A percentile compares a stretch with the other conserved stretches of the same genome.
Evolutionary conservation across 2,888 invertebrate genomes (phyloP).

Genomic region (Sarcophaga subvicina): DNA sequence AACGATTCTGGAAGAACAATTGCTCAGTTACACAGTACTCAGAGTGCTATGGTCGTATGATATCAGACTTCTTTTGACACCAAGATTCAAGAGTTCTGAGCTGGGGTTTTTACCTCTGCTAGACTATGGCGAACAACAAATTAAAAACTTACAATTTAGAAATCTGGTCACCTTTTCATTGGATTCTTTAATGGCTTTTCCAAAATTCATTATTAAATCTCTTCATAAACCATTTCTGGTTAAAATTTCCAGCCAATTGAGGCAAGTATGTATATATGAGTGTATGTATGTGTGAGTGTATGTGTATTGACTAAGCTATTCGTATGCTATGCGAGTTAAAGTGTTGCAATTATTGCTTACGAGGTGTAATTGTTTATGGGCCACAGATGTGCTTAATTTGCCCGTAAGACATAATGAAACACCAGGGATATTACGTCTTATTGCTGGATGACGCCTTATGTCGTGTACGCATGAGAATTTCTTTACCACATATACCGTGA

Average conservation of each 20-base stretch:
- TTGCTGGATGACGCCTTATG: neutral
- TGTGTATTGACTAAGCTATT: conserved; percentile 22
- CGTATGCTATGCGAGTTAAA: conserved; percentile 15
- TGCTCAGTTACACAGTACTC: too few species aligned
- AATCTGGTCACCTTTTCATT: neutral
- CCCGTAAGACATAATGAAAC: conserved; percentile 10
- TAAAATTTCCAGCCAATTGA: neutral
- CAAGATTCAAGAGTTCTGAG: too few species aligned
- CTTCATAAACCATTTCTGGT: neutral
- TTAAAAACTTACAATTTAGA: neutral
- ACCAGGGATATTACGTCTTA: conserved; percentile 25
- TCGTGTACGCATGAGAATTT: conserved; percentile 13
- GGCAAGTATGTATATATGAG: neutral
- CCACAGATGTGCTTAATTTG: conserved; percentile 65
- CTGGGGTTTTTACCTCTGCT: too few species aligned
- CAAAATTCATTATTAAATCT: neutral
- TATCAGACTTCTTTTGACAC: too few species aligned
- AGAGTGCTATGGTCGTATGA: too few species aligned
- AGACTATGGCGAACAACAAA: neutral
- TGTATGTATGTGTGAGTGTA: neutral
- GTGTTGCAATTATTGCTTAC: conserved; percentile 24
- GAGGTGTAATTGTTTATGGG: conserved; percentile 1
- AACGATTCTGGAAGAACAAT: too few species aligned
- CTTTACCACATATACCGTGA: neutral
- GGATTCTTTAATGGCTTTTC: neutral